These are phyloP conservation scores for Brachionus koreanus DNA, from an alignment of 1,140 invertebrate species.

Conservation along the genomic window DNA sequence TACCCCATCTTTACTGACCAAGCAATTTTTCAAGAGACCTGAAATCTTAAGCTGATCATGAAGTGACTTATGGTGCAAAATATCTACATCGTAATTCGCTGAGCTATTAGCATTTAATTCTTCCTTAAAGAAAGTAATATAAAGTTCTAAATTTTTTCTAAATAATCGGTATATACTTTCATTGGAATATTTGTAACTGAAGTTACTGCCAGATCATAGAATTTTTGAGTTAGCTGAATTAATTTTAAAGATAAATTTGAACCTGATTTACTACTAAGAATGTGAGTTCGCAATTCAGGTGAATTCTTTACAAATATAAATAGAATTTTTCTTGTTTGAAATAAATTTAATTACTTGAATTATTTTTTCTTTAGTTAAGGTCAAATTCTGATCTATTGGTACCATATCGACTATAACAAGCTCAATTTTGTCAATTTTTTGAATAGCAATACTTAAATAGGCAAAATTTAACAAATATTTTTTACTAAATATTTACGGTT, in stretches of 20 bases:
- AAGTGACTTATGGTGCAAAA: conserved; percentile 78
- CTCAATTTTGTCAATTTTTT: conserved; percentile 74
- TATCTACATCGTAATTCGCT: conserved; percentile 94
- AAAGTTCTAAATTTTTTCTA: not conserved
- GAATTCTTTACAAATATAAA: conserved; percentile 62
- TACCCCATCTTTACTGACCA: conserved; percentile 62
- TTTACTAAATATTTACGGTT: not conserved
- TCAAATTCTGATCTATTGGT: conserved; percentile 70
- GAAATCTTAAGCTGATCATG: conserved; percentile 72
- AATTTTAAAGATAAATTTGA: conserved; percentile 59
- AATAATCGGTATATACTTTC: conserved; percentile 64
- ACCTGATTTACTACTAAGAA: conserved; percentile 68
- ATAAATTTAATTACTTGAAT: conserved; percentile 49
- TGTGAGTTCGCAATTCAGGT: conserved; percentile 65
- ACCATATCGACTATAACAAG: conserved; percentile 80
- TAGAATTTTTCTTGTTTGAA: not conserved
- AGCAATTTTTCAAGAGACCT: conserved; percentile 43
- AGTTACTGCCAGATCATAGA: conserved; percentile 87
- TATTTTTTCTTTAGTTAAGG: conserved; percentile 64
- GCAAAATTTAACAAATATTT: not conserved
- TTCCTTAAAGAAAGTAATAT: conserved; percentile 62
- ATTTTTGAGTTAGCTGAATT: conserved; percentile 61
- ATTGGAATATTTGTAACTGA: conserved; percentile 96
- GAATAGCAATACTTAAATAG: not conserved
- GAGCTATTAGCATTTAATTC: conserved; percentile 96